Conservation (phyloP, 2,113 vertebrate species). For the Catharus minimus region DNA sequence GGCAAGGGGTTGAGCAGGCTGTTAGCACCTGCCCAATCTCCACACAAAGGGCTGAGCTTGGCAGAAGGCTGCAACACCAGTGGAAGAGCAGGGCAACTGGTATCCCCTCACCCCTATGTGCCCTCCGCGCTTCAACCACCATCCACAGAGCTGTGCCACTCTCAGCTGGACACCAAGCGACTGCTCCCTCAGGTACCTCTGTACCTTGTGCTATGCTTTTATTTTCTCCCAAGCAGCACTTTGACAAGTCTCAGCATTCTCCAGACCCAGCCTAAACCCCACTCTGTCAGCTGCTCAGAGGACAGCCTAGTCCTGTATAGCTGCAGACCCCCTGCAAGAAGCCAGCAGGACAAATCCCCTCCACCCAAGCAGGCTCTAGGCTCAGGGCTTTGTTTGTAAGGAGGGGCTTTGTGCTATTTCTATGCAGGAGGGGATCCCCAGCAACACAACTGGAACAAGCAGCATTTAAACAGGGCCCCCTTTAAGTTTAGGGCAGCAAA, state of each 20-base stretch:
- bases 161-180: background rate
- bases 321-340: background rate
- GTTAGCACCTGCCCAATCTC: background rate
- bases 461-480: background rate
- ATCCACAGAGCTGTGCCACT: fast-evolving
- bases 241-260: background rate
- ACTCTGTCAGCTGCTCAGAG: background rate
- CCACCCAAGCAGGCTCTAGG: background rate
- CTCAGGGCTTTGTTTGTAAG: background rate
- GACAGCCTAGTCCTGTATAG: background rate
- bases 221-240: slow-evolving; percentile 18
- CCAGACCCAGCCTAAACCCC: background rate
- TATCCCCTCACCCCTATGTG: fast-evolving
- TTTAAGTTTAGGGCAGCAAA: background rate
- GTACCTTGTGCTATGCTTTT: background rate
- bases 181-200: background rate
- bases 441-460: background rate
- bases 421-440: background rate
- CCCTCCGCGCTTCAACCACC: background rate
- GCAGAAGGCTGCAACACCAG: background rate
- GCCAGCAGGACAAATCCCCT: background rate
- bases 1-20: background rate
- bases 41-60: background rate
- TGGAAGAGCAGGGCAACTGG: background rate
- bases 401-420: background rate